Base-by-base conservation (phyloP, 2,113 vertebrate species). In the Chauna torquata region DNA sequence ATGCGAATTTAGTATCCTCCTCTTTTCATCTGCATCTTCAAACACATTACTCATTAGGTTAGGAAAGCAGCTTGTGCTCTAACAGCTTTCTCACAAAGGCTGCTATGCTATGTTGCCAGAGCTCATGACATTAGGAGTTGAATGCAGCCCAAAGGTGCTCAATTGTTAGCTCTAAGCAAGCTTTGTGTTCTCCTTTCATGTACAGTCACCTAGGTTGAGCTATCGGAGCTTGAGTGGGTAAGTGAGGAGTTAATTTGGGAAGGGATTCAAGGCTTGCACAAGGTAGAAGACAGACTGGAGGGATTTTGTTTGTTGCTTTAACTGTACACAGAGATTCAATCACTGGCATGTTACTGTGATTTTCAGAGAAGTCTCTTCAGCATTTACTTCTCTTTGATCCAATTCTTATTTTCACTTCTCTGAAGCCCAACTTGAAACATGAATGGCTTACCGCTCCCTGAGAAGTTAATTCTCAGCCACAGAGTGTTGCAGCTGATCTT, bases 361-460 rank as follows among this genome's bases (percentile, higher is more conserved):
- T 78, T 82, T 69, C 58, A 88, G 54, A 69, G 18, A 84, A 62
- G 6, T 7, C 23, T 58, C 64, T 61, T 68, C 52, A 64, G 47
- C 38, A 28, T 76, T 81, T 76, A 50, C 17, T 81, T 36, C 11
- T 16, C 57, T 82, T 88, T 62, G 16, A 62, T 68, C 27, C 27
- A 36, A 14, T 54, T 27, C 10, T 52, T 23, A 34, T 54, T 78
- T 80, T 68, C 50, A 44, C 74, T 65, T 24, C 34, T 65, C 47
- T 77, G 49, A 69, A 94, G 47, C 54, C n/a, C 6, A 5, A 24
- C 40, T 65, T 70, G 34, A 79, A 90, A 80, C 32, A 81, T 8
- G 22, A 71, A 66, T 11, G 4, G 13, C 4, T 57, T 7, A 3
- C 22, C 7, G 11, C 3, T 8, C 3, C 5, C 9, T 7, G 12